Conservation (phyloP, 2,888 invertebrate species). For the Zelleria hepariella region DNA sequence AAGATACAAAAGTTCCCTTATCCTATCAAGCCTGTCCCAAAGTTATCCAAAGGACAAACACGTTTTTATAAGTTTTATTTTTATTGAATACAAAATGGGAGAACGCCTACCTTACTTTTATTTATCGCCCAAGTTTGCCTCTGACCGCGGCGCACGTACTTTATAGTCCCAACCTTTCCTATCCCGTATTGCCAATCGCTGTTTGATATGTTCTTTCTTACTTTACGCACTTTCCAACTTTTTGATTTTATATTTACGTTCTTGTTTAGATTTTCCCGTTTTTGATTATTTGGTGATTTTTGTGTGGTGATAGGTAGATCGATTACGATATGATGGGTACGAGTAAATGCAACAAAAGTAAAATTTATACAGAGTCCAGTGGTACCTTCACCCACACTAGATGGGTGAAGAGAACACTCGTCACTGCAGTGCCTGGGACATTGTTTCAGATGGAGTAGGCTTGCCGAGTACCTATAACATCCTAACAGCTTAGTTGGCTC, state of each 20-base stretch:
- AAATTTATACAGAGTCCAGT: too few relatives aligned
- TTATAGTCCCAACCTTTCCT: slow-evolving; percentile 66
- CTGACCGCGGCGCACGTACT: slow-evolving; percentile 68
- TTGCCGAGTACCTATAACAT: too few relatives aligned
- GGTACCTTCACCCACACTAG: too few relatives aligned
- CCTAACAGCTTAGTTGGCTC: too few relatives aligned
- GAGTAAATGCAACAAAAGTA: too few relatives aligned
- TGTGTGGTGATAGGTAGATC: too few relatives aligned
- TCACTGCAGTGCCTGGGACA: too few relatives aligned
- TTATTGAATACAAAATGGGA: slow-evolving; percentile 68
- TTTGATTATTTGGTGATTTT: background rate
- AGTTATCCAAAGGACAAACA: slow-evolving; percentile 1
- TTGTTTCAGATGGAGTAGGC: too few relatives aligned
- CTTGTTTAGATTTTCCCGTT: background rate
- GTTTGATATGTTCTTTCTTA: slow-evolving; percentile 56
- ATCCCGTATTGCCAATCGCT: slow-evolving; percentile 68
- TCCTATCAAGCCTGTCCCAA: background rate
- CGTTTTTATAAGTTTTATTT: slow-evolving; percentile 41
- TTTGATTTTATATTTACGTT: slow-evolving; percentile 44
- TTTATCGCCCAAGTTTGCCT: slow-evolving; percentile 70
- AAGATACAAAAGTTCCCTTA: background rate
- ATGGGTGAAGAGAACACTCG: too few relatives aligned
- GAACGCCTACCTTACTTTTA: slow-evolving; percentile 63
- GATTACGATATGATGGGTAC: too few relatives aligned
- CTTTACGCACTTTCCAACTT: slow-evolving; percentile 52